Percentiles rank a stretch among this genome's conserved stretches.
phyloP scores from a whole-genome alignment of 2,113 vertebrate genomes.

The Neolamprologus cancellatus region DNA sequence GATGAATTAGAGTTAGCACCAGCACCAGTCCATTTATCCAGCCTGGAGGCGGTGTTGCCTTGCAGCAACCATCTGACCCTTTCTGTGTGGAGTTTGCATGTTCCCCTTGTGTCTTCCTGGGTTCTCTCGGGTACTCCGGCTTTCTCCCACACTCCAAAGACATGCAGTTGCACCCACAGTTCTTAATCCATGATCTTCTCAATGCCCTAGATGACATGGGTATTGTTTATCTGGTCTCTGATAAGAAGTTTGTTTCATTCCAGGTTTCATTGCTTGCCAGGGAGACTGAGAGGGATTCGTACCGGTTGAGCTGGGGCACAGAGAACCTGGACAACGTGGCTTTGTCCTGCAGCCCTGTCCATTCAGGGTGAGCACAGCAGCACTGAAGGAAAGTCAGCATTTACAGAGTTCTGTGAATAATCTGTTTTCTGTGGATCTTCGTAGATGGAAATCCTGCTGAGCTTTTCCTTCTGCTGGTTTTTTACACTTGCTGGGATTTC shows the following conservation, averaged over 20 bases:
- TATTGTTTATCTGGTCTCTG: background rate
- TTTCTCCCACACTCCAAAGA: background rate
- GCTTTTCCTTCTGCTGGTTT: background rate
- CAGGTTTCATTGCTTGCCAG: slow-evolving; percentile 79
- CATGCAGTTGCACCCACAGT: background rate
- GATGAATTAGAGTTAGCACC: background rate
- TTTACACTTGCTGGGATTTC: background rate
- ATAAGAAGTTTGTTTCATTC: background rate
- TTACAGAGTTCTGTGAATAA: background rate
- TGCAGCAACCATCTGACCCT: background rate
- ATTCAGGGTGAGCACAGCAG: slow-evolving; percentile 84
- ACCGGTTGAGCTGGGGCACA: slow-evolving; percentile 85
- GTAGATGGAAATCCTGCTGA: background rate
- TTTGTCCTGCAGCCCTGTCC: slow-evolving; percentile 90
- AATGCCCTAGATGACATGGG: background rate
- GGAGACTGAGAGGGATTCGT: slow-evolving; percentile 83
- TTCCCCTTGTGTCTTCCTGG: background rate
- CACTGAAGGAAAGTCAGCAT: background rate
- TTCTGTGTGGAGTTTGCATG: background rate
- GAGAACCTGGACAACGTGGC: slow-evolving; percentile 95
- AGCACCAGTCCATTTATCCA: background rate
- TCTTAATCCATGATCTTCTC: background rate
- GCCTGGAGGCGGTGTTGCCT: background rate
- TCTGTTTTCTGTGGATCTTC: background rate
- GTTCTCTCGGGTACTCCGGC: fast-evolving